phyloP scores from a whole-genome alignment of 2,888 invertebrate genomes.

The Heliconius hortense region DNA sequence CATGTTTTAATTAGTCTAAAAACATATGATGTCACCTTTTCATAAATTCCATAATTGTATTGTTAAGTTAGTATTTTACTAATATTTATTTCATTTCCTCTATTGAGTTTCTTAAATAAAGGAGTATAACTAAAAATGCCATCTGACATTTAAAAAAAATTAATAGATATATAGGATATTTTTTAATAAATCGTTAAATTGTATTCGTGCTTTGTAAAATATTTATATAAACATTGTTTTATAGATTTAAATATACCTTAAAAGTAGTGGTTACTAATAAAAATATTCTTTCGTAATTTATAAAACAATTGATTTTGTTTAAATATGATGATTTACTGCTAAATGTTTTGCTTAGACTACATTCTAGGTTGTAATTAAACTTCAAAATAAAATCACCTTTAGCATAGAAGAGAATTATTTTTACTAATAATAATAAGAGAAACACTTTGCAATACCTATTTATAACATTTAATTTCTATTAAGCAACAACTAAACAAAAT shows the following conservation, averaged over 20 bases:
- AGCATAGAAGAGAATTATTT: no score
- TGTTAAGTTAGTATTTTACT: neutral
- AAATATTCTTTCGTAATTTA: no score
- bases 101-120: no score
- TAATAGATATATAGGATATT: neutral
- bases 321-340: no score
- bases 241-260: neutral
- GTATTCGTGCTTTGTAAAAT: conserved; percentile 15
- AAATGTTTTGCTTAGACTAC: no score
- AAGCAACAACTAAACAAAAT: neutral
- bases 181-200: neutral
- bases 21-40: conserved; percentile 21
- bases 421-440: no score
- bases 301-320: no score
- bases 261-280: no score
- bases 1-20: conserved; percentile 42
- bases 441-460: no score
- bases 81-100: neutral
- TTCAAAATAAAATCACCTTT: no score
- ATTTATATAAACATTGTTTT: neutral
- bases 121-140: neutral
- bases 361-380: no score
- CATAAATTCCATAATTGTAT: conserved; percentile 3
- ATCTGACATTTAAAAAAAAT: neutral
- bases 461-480: neutral